Base-by-base conservation (phyloP, 1,140 invertebrate species). In the Zaprionus gabonicus region DNA sequence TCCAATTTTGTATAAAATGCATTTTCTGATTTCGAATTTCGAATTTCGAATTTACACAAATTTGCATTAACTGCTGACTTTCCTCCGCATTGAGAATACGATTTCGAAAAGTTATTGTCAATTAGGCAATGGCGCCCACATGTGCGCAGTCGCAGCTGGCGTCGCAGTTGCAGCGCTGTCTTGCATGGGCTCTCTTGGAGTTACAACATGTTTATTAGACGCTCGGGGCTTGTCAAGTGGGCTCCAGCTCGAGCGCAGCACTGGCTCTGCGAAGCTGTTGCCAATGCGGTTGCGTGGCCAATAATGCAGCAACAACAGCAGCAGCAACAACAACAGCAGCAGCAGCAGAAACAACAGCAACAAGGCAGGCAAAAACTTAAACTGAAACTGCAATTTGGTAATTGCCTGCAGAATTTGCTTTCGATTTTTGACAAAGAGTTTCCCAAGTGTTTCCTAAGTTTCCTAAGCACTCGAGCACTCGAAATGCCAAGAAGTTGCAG, bases 121-220 rank as follows among this genome's bases (percentile, higher is more conserved):
- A 71, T 75, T 75, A 41, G 7, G 72, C 72, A 71, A 75, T 51
- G 67, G 66, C 51, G 66, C 58, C 71, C 51, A 75, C 72, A 69
- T 51, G 38, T 10, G 31, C 67, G 34, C 64, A 13, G 53, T 25
- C 25, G 25, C 4, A 9, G 31, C 34, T 44, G 57, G 1, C n/a
- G 55, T 13, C 20, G 57, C 34, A 15, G 57, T 13, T 38, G 34
- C 53, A 13, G n/a, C 56, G 28, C 55, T 41, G 31, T 56, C 66
- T 46, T 58, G 41, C 25, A 20, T 51, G 20, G 53, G 38, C 66
- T 56, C 71, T 74, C 49, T 36, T 6, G 53, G 31, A 46, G 67
- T 75, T 75, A 58, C 72, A 70, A 75, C 72, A 75, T 75, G 51
- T 75, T 75, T 75, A 75, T 75, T 75, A 75, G 72, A 28, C 44